Evolutionary conservation across 2,888 invertebrate species (phyloP).

Genomic region (Heliothis peltigera): DNA sequence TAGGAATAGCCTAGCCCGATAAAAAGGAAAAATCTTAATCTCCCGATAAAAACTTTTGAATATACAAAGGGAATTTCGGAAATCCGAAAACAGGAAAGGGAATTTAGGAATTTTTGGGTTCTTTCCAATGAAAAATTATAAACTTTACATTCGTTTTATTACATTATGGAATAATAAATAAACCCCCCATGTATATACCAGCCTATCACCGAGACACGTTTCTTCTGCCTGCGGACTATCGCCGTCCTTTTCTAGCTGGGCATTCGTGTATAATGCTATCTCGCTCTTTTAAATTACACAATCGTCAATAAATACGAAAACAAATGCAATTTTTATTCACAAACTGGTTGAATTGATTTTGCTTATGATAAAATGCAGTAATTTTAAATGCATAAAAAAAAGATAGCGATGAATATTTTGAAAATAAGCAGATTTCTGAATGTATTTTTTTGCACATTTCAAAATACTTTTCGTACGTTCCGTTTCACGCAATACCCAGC

Average conservation of each 20-base stretch:
- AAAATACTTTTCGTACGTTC: constrained; percentile 9
- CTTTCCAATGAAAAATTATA: constrained; percentile 75
- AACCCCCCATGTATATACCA: constrained; percentile 82
- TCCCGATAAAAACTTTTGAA: no score
- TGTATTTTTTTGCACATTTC: constrained; percentile 15
- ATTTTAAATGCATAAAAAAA: no score
- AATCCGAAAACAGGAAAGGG: constrained; percentile 15
- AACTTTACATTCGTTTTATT: constrained; percentile 88
- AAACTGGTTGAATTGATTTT: no score
- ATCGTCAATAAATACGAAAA: no score
- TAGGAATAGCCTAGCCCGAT: no score
- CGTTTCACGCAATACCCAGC: constrained; percentile 60
- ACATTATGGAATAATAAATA: constrained; percentile 89
- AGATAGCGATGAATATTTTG: no score
- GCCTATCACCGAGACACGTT: constrained; percentile 84
- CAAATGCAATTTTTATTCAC: no score
- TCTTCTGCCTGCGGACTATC: constrained; percentile 78
- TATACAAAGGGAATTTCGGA: not conserved
- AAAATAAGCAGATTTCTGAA: no score
- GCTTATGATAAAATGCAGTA: no score
- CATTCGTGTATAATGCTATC: constrained; percentile 55
- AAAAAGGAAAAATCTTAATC: no score
- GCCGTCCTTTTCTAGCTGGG: constrained; percentile 73
- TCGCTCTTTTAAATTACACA: constrained; percentile 39
- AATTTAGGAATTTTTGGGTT: constrained; percentile 35